These are phyloP conservation scores for Sphenodon punctatus DNA, from an alignment of 2,797 vertebrate species.

Conservation along the genomic window DNA sequence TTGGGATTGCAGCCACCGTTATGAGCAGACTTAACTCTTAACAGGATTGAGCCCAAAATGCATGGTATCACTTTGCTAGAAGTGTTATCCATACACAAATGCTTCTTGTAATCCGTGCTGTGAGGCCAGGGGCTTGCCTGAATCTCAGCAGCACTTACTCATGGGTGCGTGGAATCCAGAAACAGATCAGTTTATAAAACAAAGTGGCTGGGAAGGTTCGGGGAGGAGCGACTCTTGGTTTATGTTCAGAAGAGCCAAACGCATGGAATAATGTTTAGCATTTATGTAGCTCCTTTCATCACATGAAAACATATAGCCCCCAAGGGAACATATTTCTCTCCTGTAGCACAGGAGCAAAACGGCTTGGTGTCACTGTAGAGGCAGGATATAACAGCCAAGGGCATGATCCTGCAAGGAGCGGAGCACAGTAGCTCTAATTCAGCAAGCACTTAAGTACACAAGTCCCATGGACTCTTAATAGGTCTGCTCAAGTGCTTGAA, in stretches of 20 bases:
- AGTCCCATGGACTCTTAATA: background rate
- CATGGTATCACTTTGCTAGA: too few relatives aligned
- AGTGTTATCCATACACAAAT: background rate
- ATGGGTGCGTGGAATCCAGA: background rate
- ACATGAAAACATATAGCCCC: background rate
- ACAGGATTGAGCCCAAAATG: too few relatives aligned
- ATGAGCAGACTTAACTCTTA: too few relatives aligned
- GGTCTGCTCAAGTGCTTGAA: background rate
- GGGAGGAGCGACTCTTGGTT: background rate
- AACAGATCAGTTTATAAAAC: background rate
- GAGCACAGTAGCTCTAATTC: too few relatives aligned
- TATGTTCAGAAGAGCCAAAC: background rate
- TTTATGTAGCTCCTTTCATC: background rate
- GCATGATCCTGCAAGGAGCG: too few relatives aligned
- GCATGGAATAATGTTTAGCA: background rate
- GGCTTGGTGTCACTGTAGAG: background rate
- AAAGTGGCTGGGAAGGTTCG: background rate
- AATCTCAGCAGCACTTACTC: background rate
- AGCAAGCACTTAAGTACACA: too few relatives aligned
- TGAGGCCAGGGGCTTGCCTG: background rate
- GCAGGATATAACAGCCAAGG: background rate
- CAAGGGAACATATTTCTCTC: background rate
- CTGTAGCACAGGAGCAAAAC: background rate
- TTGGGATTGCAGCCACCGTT: too few relatives aligned
- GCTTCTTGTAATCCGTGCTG: background rate